Evolutionary conservation across 2,888 invertebrate species (phyloP).

Genomic region (Rhamphomyia laevipes): DNA sequence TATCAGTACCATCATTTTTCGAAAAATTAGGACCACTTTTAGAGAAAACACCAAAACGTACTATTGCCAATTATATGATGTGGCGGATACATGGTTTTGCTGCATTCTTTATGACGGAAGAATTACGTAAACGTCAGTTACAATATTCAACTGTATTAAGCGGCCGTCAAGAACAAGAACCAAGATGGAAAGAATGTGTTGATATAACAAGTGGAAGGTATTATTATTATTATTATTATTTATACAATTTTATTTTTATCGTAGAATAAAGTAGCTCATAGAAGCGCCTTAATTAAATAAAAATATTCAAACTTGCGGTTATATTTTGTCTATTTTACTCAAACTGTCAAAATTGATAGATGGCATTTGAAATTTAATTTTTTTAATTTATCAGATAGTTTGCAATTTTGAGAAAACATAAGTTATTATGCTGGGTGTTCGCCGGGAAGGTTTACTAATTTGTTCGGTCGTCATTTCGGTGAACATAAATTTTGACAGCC

Average conservation of each 20-base stretch:
- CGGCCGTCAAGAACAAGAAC: constrained; percentile 73
- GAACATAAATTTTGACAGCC: too few species aligned
- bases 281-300: too few species aligned
- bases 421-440: too few species aligned
- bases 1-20: constrained; percentile 75
- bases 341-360: too few species aligned
- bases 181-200: constrained; percentile 86
- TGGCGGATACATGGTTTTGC: constrained; percentile 81
- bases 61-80: constrained; percentile 81
- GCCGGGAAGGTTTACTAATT: too few species aligned
- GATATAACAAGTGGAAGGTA: constrained; percentile 68
- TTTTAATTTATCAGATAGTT: too few species aligned
- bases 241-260: not conserved
- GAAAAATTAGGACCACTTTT: constrained; percentile 53
- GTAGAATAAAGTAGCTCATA: too few species aligned
- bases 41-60: constrained; percentile 46
- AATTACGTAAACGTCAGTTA: constrained; percentile 63
- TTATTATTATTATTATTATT: constrained; percentile 5
- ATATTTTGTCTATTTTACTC: not conserved
- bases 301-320: too few species aligned
- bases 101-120: constrained; percentile 68
- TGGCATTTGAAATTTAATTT: too few species aligned
- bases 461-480: too few species aligned
- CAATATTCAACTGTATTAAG: constrained; percentile 70
- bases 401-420: too few species aligned